These are phyloP conservation scores for Apotomis betuletana DNA, from an alignment of 2,888 invertebrate genomes.

Conservation along the genomic window DNA sequence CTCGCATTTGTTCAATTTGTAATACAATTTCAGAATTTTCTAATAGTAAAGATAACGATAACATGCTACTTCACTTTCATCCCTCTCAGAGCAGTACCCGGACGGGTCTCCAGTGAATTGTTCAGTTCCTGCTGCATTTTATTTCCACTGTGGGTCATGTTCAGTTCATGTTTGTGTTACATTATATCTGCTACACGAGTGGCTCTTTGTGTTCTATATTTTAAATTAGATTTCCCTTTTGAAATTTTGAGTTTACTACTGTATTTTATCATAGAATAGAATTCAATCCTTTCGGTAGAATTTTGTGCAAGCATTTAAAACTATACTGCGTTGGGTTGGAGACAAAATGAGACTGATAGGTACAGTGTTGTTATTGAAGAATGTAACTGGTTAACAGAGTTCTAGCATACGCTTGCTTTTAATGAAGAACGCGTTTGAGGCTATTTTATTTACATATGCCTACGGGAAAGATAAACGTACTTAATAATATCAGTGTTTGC, in stretches of 20 bases:
- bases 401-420: too few species aligned
- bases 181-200: background rate
- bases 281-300: background rate
- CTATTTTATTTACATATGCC: too few species aligned
- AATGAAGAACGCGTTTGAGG: too few species aligned
- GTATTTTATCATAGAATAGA: too few species aligned
- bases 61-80: background rate
- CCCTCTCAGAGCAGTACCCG: background rate
- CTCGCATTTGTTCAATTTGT: too few species aligned
- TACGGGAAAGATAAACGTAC: too few species aligned
- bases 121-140: constrained; percentile 27
- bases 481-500: too few species aligned
- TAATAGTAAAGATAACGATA: background rate
- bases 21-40: too few species aligned
- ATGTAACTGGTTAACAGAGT: too few species aligned
- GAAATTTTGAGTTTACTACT: background rate
- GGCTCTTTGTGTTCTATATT: background rate
- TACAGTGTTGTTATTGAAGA: too few species aligned
- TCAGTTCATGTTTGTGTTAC: background rate
- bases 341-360: too few species aligned
- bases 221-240: background rate
- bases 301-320: background rate
- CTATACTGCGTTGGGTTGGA: too few species aligned
- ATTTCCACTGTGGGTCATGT: constrained; percentile 9
- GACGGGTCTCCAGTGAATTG: constrained; percentile 20